Base-by-base conservation (phyloP, 2,888 invertebrate species). In the Eumerus sabulonum region DNA sequence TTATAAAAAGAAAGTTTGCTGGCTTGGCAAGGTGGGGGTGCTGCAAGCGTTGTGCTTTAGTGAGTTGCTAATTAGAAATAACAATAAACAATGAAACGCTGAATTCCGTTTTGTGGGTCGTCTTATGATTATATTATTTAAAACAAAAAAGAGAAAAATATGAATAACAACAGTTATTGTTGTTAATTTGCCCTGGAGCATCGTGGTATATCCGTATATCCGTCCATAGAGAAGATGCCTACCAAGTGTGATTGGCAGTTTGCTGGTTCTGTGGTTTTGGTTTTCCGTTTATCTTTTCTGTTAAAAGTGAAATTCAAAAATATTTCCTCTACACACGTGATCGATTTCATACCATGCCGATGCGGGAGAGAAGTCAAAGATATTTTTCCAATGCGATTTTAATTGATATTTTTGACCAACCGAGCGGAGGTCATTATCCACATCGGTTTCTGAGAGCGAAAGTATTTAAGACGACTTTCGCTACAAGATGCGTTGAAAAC, bases 1-100 rank as follows among this genome's bases (percentile, higher is more conserved):
- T 9, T 51, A 38, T 57, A 59, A 77, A 76, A 77, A 77, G 77
- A 77, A 77, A 77, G 77, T 77, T 67, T 68, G 45, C 68, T 45
- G 57, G 63, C 68, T 74, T 76, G 74, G 62, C 17, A 50, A 50
- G 66, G 59, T 40, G 50, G 18, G 47, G 53, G 53, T 53, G 9
- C 51, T 40, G 14, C 60, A 53, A 19, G 11, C 35, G 63, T 38
- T n/a, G 35, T 60, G 66, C 47, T 60, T 60, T 66, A 56, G 59
- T 56, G 56, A 71, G 48, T 50, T 50, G 67, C 62, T 67, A 67
- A 68, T 76, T 71, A 71, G 42, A 67, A 66, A 7, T 40, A 40
- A 40, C 9, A 70, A 77, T 57, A 67, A 67, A 73, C 77, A 73
- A 77, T 77, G 60, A 45, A 35, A 38, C 36, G 14, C 17, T 48